Evolutionary conservation across 2,797 vertebrate genomes (phyloP).

Genomic region (Pseudochirops corinnae): DNA sequence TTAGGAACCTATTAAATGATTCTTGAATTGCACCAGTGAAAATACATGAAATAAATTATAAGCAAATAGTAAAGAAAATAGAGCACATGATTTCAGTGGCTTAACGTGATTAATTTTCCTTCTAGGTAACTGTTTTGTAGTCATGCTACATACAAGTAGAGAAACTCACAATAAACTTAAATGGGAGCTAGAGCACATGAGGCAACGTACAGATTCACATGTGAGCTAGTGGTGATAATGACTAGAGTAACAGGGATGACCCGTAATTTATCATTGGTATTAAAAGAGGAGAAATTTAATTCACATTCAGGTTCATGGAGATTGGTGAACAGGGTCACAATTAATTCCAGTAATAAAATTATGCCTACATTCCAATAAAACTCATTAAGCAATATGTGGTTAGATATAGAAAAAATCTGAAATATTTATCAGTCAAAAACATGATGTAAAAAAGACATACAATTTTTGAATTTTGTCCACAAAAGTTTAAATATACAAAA

Average conservation of each 20-base stretch:
- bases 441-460: conserved; percentile 64
- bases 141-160: conserved; percentile 24
- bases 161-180: conserved; percentile 52
- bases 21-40: not conserved
- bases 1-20: conserved; percentile 9
- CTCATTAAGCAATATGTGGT: conserved; percentile 53
- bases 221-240: not conserved
- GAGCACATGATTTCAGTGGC: not conserved
- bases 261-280: conserved; percentile 24
- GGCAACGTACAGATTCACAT: conserved; percentile 4
- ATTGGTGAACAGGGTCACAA: conserved; percentile 27
- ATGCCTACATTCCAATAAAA: conserved; percentile 51
- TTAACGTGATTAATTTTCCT: conserved; percentile 54
- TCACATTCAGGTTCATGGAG: conserved; percentile 19
- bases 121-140: conserved; percentile 3
- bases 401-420: conserved; percentile 63
- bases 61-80: conserved; percentile 49
- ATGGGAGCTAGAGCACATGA: conserved; percentile 5
- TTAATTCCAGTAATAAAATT: conserved; percentile 21
- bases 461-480: conserved; percentile 76
- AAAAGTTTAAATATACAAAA: conserved; percentile 78
- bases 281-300: conserved; percentile 39
- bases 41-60: conserved; percentile 30
- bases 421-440: conserved; percentile 69
- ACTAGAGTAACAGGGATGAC: not conserved